Evolutionary conservation across 1,140 invertebrate genomes (phyloP), one percentile per base, ranked within the genome.

Genomic region (Gonioctena quinquepunctata): DNA sequence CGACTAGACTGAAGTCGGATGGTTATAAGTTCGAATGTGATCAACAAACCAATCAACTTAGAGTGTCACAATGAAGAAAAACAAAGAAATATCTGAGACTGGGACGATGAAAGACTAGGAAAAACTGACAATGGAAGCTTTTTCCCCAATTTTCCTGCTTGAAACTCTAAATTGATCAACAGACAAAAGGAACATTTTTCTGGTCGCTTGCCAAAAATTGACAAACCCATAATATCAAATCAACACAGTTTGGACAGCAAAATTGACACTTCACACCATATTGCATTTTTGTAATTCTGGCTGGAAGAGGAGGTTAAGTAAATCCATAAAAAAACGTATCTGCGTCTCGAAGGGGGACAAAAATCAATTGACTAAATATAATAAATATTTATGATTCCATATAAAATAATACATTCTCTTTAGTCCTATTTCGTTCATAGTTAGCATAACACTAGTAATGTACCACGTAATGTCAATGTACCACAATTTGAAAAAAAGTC

Each of bases 341-440:
- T 26, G 8, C 22, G 16, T 13, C 13, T 42, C n/a, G 33, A 42
- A 42, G 16, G 3, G 18, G 6, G 21, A 61, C 57, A 49, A 63
- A 69, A 69, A 69, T 19, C 21, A 63, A 64, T 26, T 42, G 19
- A 68, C 65, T 74, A 70, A 74, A 68, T 74, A 71, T 52, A 71
- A 74, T 70, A 74, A 73, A 73, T 74, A 74, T 71, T 70, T 70
- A 70, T 62, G 54, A 56, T 64, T 66, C 71, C 62, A 72, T 68
- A 67, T 50, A 73, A 57, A 66, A 28, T 72, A 56, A 67, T 63
- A 62, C 56, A 63, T 11, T 66, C 63, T 65, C 21, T 60, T 56
- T 42, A 68, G 25, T 66, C 25, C 33, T 49, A 65, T 66, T 18
- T 57, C 21, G 18, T 56, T 57, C 7, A 19, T 49, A 3, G 49